Percentiles rank a stretch among this genome's conserved stretches.
Evolutionary conservation across 2,888 invertebrate species (phyloP).

Genomic region (Thymelicus acteon): DNA sequence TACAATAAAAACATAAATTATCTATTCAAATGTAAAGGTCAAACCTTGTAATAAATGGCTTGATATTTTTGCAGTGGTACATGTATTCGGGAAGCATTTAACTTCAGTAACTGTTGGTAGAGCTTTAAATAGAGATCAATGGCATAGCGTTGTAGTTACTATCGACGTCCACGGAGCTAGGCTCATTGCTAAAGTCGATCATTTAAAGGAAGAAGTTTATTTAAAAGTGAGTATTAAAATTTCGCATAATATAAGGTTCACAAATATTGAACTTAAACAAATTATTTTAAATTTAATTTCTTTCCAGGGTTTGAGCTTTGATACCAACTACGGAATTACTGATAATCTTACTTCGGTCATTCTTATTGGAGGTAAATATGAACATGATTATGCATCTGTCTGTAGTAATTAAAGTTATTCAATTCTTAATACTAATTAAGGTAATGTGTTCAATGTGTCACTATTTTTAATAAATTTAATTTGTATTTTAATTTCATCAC

Average conservation of each 20-base stretch:
- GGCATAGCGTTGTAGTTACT: constrained; percentile 94
- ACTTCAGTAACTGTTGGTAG: constrained; percentile 93
- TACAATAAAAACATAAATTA: not conserved
- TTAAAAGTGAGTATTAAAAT: constrained; percentile 79
- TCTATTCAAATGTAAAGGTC: too few relatives aligned
- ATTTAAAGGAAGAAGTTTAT: constrained; percentile 91
- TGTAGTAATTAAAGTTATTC: too few relatives aligned
- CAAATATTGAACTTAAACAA: too few relatives aligned
- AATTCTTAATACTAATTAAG: too few relatives aligned
- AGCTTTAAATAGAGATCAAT: constrained; percentile 94
- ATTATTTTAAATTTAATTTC: not conserved
- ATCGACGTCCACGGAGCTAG: constrained; percentile 95
- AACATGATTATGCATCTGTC: too few relatives aligned
- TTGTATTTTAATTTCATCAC: too few relatives aligned
- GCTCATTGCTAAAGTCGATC: constrained; percentile 94
- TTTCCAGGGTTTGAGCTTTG: constrained; percentile 89
- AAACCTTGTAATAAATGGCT: not conserved
- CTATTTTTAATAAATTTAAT: too few relatives aligned
- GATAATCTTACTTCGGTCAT: constrained; percentile 95
- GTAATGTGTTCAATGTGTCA: too few relatives aligned
- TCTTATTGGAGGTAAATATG: constrained; percentile 91
- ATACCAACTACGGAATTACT: constrained; percentile 94
- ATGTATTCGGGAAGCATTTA: constrained; percentile 94
- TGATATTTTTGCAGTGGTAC: constrained; percentile 86
- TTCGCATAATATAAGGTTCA: not conserved